These are phyloP conservation scores for Ditylenchus dipsaci DNA, from an alignment of 1,140 invertebrate genomes.

Conservation along the genomic window DNA sequence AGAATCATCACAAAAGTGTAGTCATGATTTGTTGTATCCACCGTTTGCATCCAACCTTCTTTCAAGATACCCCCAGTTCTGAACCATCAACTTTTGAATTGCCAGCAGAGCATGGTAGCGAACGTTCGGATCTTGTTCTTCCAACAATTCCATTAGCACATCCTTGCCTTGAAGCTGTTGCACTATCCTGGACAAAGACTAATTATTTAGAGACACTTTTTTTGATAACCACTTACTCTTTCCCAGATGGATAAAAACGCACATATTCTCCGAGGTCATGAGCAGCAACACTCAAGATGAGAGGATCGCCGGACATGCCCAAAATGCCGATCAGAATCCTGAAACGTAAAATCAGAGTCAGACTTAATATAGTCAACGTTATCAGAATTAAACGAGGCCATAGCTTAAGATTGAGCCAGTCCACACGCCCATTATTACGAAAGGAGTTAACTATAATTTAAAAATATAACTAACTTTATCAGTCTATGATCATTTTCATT, in stretches of 20 bases:
- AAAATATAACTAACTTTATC: conserved; percentile 64
- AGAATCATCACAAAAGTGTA: too few relatives aligned
- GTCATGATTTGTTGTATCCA: too few relatives aligned
- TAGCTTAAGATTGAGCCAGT: too few relatives aligned
- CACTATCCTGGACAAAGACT: conserved; percentile 72
- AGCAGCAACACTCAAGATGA: conserved; percentile 79
- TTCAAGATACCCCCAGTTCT: conserved; percentile 90
- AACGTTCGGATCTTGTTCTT: conserved; percentile 95
- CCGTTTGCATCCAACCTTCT: conserved; percentile 73
- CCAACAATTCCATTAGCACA: conserved; percentile 88
- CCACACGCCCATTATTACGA: too few relatives aligned
- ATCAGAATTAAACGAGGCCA: too few relatives aligned
- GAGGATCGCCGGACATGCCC: conserved; percentile 37
- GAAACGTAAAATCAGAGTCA: background rate
- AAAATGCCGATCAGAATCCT: conserved; percentile 41
- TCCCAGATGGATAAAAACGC: conserved; percentile 92
- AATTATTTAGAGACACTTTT: too few relatives aligned
- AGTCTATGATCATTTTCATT: conserved; percentile 97
- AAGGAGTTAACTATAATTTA: background rate
- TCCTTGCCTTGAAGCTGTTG: conserved; percentile 95
- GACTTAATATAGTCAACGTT: background rate
- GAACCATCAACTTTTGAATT: conserved; percentile 98
- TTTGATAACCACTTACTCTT: conserved; percentile 80
- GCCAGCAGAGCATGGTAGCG: conserved; percentile 93
- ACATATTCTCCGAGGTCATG: conserved; percentile 99